These are phyloP conservation scores for Agrotis segetum DNA, from an alignment of 2,888 invertebrate genomes.

Conservation along the genomic window DNA sequence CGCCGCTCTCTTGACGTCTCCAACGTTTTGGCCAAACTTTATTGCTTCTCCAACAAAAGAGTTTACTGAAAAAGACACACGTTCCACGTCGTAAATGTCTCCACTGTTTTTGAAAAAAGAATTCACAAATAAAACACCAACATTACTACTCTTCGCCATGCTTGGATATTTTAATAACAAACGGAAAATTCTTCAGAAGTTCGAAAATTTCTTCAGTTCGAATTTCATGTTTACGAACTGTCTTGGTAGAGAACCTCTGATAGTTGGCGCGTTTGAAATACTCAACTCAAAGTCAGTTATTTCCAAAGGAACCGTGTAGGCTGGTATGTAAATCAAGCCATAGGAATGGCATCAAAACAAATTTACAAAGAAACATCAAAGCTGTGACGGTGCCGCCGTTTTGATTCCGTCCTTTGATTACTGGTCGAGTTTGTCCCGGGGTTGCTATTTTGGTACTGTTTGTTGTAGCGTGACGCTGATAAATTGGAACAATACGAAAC, in stretches of 20 bases:
- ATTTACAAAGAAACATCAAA: slow-evolving; percentile 84
- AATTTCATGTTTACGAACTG: slow-evolving; percentile 59
- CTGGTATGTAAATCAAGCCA: slow-evolving; percentile 71
- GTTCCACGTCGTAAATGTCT: slow-evolving; percentile 77
- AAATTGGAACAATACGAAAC: slow-evolving; percentile 60
- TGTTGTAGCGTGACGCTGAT: slow-evolving; percentile 63
- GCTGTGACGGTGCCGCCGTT: slow-evolving; percentile 77
- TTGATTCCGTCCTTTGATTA: slow-evolving; percentile 87
- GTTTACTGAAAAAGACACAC: slow-evolving; percentile 78
- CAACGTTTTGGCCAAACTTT: slow-evolving; percentile 77
- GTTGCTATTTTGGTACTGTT: slow-evolving; percentile 79
- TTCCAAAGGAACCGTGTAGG: slow-evolving; percentile 61
- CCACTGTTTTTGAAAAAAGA: slow-evolving; percentile 76
- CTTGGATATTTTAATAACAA: slow-evolving; percentile 57
- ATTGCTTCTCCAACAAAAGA: slow-evolving; percentile 78
- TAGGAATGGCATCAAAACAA: slow-evolving; percentile 73
- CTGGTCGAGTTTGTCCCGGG: slow-evolving; percentile 74
- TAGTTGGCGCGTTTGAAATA: slow-evolving; percentile 62
- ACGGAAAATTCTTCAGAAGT: slow-evolving; percentile 53
- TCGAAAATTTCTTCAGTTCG: slow-evolving; percentile 45
- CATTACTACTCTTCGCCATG: slow-evolving; percentile 59
- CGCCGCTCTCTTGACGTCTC: slow-evolving; percentile 80
- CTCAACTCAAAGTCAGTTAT: slow-evolving; percentile 64
- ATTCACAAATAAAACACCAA: slow-evolving; percentile 70
- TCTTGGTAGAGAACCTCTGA: slow-evolving; percentile 45